These are phyloP conservation scores for Ophion obscuratus DNA, from an alignment of 2,888 invertebrate genomes.

Conservation along the genomic window DNA sequence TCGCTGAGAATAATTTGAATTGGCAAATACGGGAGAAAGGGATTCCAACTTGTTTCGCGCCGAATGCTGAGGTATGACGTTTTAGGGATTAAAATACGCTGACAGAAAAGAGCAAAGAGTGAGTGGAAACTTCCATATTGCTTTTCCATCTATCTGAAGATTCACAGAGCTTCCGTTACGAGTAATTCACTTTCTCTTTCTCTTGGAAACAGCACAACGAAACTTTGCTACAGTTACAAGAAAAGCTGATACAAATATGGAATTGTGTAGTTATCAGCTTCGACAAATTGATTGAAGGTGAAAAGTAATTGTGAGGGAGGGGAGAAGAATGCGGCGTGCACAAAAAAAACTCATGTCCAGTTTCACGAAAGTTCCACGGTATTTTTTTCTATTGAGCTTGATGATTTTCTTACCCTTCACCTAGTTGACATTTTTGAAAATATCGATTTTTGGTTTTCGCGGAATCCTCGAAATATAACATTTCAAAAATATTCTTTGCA, in stretches of 20 bases:
- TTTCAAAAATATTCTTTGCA: too few relatives aligned
- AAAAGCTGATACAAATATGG: too few relatives aligned
- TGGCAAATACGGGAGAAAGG: not conserved
- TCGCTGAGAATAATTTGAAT: not conserved
- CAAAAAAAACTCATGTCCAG: not conserved
- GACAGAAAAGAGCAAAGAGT: not conserved
- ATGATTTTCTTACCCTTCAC: too few relatives aligned
- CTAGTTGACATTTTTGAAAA: too few relatives aligned
- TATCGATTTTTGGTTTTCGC: too few relatives aligned
- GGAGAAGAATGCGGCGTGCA: not conserved
- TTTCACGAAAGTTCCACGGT: not conserved
- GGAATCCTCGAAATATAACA: too few relatives aligned
- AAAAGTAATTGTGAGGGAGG: not conserved
- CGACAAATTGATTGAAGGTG: not conserved
- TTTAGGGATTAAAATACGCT: not conserved
- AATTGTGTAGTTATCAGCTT: not conserved
- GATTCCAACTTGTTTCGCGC: slow-evolving; percentile 11
- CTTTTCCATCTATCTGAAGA: not conserved
- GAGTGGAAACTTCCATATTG: not conserved
- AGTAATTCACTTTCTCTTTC: not conserved
- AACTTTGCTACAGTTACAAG: not conserved
- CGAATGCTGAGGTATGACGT: not conserved
- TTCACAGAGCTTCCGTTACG: not conserved
- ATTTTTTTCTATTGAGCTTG: too few relatives aligned
- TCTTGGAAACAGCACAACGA: not conserved